Conservation (phyloP, 2,888 invertebrate genomes). For the Hypolimnas misippus region DNA sequence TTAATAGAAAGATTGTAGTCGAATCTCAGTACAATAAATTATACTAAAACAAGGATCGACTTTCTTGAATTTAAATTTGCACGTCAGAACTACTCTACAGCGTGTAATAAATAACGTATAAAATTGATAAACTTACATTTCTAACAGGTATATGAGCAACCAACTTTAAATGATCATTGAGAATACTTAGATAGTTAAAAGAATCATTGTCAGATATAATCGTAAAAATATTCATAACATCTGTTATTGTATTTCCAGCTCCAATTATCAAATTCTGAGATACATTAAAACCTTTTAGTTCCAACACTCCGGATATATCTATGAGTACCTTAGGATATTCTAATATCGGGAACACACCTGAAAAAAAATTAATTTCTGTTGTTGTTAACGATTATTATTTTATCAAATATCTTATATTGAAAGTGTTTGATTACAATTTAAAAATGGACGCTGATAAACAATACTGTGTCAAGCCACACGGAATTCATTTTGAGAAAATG, state of each 20-base stretch:
- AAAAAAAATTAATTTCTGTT: slow-evolving; percentile 39
- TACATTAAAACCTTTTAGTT: slow-evolving; percentile 73
- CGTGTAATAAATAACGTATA: too few species aligned
- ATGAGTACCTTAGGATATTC: slow-evolving; percentile 78
- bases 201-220: not conserved
- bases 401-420: too few species aligned
- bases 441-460: too few species aligned
- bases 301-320: slow-evolving; percentile 84
- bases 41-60: too few species aligned
- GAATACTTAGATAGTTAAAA: slow-evolving; percentile 68
- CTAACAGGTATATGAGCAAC: slow-evolving; percentile 88
- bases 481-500: too few species aligned
- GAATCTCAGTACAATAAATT: too few species aligned
- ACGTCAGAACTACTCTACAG: too few species aligned
- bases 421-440: too few species aligned
- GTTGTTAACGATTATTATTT: too few species aligned
- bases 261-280: slow-evolving; percentile 78
- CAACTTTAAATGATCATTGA: slow-evolving; percentile 86
- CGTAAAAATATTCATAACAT: slow-evolving; percentile 41
- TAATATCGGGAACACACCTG: slow-evolving; percentile 67
- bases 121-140: slow-evolving; percentile 86
- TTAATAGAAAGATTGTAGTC: too few species aligned
- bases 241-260: slow-evolving; percentile 80
- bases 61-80: too few species aligned
- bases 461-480: too few species aligned